A percentile compares a stretch with the other conserved stretches of the same genome.
phyloP scores from a whole-genome alignment of 2,113 vertebrate species.

The Leucosticte australis region DNA sequence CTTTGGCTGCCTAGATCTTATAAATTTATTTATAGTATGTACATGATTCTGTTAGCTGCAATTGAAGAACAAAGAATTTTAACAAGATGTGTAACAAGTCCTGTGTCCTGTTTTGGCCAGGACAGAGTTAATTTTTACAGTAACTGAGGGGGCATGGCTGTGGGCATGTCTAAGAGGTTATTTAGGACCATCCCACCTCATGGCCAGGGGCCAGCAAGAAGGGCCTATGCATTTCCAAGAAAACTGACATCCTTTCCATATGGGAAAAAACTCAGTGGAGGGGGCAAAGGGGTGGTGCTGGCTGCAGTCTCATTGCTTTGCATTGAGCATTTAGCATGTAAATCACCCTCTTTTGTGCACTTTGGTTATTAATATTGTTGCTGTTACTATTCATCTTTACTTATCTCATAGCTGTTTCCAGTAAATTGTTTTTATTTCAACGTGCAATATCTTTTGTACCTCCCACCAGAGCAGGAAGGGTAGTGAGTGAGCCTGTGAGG shows the following conservation, averaged over 20 bases:
- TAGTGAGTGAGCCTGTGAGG: neutral
- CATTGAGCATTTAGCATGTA: neutral
- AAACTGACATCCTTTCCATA: rapidly evolving
- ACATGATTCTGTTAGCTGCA: neutral
- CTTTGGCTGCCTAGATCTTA: neutral
- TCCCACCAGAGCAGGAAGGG: neutral
- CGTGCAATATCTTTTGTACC: neutral
- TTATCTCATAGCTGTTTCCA: neutral
- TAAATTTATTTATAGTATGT: neutral
- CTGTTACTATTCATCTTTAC: neutral
- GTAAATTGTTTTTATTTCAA: neutral
- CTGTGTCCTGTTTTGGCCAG: rapidly evolving
- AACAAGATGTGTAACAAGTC: neutral
- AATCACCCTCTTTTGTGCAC: neutral
- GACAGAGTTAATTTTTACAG: neutral
- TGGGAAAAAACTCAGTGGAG: neutral
- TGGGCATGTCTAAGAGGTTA: neutral
- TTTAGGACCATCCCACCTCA: neutral
- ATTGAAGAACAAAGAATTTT: neutral
- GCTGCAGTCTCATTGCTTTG: too few species aligned
- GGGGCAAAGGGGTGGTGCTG: neutral
- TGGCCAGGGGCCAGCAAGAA: neutral
- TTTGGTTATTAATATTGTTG: neutral
- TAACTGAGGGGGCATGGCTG: neutral
- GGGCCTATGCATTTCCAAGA: neutral